Evolutionary conservation across 2,888 invertebrate species (phyloP).

Genomic region (Tetragnatha montana): DNA sequence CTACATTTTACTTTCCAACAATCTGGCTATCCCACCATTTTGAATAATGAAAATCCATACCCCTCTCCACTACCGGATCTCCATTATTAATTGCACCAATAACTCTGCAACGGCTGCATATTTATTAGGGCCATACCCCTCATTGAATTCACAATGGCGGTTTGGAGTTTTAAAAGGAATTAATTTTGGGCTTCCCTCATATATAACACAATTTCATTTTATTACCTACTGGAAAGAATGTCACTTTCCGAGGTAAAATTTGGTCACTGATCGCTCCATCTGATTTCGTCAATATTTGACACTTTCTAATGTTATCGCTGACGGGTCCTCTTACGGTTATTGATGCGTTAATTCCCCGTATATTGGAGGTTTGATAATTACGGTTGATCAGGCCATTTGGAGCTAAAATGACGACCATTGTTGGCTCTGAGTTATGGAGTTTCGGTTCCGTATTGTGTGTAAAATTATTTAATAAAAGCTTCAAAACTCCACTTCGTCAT

Average conservation of each 20-base stretch:
- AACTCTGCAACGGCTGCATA: neutral
- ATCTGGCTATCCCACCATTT: neutral
- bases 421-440: no score
- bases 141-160: neutral
- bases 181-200: neutral
- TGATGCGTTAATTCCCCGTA: neutral
- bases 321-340: neutral
- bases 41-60: neutral
- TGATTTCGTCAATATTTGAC: neutral
- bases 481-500: no score
- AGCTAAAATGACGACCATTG: no score
- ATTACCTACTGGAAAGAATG: neutral
- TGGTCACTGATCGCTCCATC: neutral
- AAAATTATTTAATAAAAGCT: no score
- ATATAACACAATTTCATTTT: neutral
- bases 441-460: no score
- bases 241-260: neutral
- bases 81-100: slow-evolving; percentile 9
- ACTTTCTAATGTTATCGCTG: neutral
- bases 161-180: neutral
- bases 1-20: no score
- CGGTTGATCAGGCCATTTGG: no score
- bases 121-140: slow-evolving; percentile 4
- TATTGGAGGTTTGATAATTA: neutral
- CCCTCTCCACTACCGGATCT: neutral